These are phyloP conservation scores for Cepaea hortensis DNA, from an alignment of 2,888 invertebrate genomes.

Conservation along the genomic window DNA sequence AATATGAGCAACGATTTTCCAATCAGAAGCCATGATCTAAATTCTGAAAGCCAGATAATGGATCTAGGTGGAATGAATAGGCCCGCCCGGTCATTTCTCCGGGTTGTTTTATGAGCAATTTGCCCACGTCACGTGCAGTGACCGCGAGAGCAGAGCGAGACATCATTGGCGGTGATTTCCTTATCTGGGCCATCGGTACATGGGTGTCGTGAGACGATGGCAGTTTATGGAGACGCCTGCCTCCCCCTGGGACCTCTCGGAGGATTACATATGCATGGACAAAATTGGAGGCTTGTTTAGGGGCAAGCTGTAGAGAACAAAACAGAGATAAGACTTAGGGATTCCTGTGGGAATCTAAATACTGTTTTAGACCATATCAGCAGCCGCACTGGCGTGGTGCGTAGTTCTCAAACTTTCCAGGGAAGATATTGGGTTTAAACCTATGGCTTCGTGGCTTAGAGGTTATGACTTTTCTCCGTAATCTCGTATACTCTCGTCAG, in stretches of 20 bases:
- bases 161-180: constrained; percentile 17
- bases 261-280: constrained; percentile 20
- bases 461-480: too few species aligned
- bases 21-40: constrained; percentile 8
- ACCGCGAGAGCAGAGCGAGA: constrained; percentile 6
- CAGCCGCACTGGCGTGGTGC: too few species aligned
- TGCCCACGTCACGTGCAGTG: constrained; percentile 12
- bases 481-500: too few species aligned
- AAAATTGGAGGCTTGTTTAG: background rate
- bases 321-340: background rate
- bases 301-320: background rate
- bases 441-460: too few species aligned
- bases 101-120: constrained; percentile 36
- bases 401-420: too few species aligned
- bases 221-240: constrained; percentile 10
- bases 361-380: too few species aligned
- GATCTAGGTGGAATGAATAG: constrained; percentile 12
- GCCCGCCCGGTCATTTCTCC: constrained; percentile 22
- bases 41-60: background rate
- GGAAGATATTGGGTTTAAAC: too few species aligned
- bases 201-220: constrained; percentile 1
- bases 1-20: constrained; percentile 28
- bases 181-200: constrained; percentile 32
- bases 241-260: constrained; percentile 10
- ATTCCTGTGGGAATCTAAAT: too few species aligned